Conservation (phyloP, 2,888 invertebrate genomes). For the Drosophila anomalata region DNA sequence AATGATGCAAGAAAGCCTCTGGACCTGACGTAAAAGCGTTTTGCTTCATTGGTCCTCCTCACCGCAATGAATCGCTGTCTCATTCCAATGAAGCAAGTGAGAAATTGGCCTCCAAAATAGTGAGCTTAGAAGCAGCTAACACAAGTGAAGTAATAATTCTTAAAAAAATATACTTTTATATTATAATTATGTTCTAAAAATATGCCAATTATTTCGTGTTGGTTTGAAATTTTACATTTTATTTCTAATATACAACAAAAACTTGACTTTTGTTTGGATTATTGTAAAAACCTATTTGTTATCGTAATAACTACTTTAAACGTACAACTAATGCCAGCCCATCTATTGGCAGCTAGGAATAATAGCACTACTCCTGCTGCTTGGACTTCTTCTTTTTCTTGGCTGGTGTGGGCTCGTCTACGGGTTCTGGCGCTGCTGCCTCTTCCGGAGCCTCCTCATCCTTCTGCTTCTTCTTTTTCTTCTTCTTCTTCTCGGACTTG, state of each 20-base stretch:
- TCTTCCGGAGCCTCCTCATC: constrained; percentile 64
- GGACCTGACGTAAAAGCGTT: constrained; percentile 45
- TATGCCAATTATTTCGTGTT: background rate
- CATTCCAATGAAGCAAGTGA: constrained; percentile 3
- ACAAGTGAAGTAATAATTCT: background rate
- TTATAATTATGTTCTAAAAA: background rate
- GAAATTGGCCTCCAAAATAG: constrained; percentile 48
- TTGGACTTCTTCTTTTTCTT: constrained; percentile 57
- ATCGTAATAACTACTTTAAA: constrained; percentile 29
- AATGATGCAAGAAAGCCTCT: constrained; percentile 58
- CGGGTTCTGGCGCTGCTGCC: constrained; percentile 40
- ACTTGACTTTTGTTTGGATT: constrained; percentile 31
- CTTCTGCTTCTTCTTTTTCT: constrained; percentile 80
- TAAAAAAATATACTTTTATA: background rate
- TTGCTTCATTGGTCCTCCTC: constrained; percentile 46
- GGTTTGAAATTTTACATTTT: constrained; percentile 55
- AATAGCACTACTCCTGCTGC: constrained; percentile 33
- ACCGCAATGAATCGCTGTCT: constrained; percentile 27
- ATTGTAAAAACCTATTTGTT: constrained; percentile 31
- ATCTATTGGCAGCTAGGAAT: background rate
- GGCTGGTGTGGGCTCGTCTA: constrained; percentile 42
- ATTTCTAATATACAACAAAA: constrained; percentile 67
- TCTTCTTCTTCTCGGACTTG: constrained; percentile 79
- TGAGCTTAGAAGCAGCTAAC: background rate
- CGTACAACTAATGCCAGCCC: constrained; percentile 27